Percentiles rank a stretch among this genome's conserved stretches.
Conservation (phyloP, 2,888 invertebrate genomes). For the Parapristionchus giblindavisi region DNA sequence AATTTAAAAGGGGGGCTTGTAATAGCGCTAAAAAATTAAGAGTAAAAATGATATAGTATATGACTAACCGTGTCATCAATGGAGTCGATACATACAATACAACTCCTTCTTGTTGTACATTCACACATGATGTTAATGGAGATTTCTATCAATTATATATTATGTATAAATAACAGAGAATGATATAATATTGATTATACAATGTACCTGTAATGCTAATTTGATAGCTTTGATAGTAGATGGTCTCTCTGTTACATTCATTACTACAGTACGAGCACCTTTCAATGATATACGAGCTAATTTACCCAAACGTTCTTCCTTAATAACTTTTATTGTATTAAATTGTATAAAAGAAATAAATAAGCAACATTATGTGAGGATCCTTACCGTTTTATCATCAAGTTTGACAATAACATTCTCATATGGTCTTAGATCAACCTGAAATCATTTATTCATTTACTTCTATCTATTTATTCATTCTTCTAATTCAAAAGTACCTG, state of each 20-base stretch:
- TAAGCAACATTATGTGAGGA: neutral
- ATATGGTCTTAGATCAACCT: slow-evolving; percentile 61
- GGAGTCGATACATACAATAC: slow-evolving; percentile 59
- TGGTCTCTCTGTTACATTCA: slow-evolving; percentile 65
- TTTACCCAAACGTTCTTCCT: slow-evolving; percentile 56
- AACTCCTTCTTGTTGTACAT: slow-evolving; percentile 63
- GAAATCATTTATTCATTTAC: neutral
- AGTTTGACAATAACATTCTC: slow-evolving; percentile 60
- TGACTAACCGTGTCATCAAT: slow-evolving; percentile 79
- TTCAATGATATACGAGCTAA: slow-evolving; percentile 59
- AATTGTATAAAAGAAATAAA: slow-evolving; percentile 25
- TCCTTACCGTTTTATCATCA: slow-evolving; percentile 45
- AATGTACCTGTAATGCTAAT: slow-evolving; percentile 53
- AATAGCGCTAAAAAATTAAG: no score
- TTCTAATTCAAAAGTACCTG: neutral
- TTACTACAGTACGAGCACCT: slow-evolving; percentile 58
- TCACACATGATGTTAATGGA: slow-evolving; percentile 48
- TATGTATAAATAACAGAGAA: no score
- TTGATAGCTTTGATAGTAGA: slow-evolving; percentile 59
- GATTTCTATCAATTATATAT: slow-evolving; percentile 60
- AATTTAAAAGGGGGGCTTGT: no score
- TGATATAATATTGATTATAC: neutral
- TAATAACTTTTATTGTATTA: slow-evolving; percentile 16
- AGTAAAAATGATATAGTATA: no score
- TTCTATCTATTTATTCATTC: neutral